phyloP scores from a whole-genome alignment of 1,140 invertebrate genomes.

The Probaryconus sp. region DNA sequence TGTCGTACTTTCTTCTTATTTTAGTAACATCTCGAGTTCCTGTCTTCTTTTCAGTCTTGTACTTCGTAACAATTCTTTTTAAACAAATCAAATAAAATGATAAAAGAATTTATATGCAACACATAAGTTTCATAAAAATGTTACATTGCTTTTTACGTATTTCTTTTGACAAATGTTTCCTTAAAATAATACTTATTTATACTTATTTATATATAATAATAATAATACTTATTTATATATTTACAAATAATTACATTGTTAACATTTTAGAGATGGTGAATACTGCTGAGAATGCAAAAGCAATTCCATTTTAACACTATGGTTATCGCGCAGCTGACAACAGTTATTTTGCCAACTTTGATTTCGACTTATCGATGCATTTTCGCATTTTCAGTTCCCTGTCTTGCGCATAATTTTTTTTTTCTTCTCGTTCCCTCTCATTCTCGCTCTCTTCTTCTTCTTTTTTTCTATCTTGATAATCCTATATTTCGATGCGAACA shows the following conservation, averaged over 20 bases:
- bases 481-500: conserved; percentile 48
- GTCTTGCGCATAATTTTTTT: too few relatives aligned
- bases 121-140: too few relatives aligned
- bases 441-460: too few relatives aligned
- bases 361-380: not conserved
- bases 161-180: too few relatives aligned
- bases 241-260: too few relatives aligned
- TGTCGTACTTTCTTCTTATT: conserved; percentile 32
- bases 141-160: too few relatives aligned
- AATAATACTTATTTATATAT: too few relatives aligned
- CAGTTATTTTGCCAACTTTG: not conserved
- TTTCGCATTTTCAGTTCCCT: conserved; percentile 8
- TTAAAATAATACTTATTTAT: too few relatives aligned
- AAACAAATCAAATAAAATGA: conserved; percentile 22
- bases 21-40: conserved; percentile 38
- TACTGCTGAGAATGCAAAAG: not conserved
- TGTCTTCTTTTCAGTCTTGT: conserved; percentile 39
- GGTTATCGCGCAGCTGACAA: not conserved
- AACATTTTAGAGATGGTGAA: too few relatives aligned
- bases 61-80: conserved; percentile 43
- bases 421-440: too few relatives aligned
- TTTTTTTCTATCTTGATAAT: conserved; percentile 43
- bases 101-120: conserved; percentile 16
- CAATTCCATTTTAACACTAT: not conserved
- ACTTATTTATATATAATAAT: too few relatives aligned